Evolutionary conservation across 2,888 invertebrate genomes (phyloP).

Genomic region (Volucella bombylans): DNA sequence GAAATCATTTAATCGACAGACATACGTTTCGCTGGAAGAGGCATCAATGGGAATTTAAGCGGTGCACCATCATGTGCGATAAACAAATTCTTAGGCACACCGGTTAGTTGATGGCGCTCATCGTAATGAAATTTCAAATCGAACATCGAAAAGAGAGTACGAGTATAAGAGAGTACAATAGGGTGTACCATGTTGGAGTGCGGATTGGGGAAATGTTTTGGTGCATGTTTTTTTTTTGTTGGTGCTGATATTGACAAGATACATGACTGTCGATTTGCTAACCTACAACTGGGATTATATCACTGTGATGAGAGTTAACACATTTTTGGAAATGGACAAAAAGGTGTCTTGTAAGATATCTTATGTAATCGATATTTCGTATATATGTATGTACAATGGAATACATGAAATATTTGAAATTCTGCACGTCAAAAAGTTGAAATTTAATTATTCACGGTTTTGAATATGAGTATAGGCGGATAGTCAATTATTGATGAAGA

Average conservation of each 20-base stretch:
- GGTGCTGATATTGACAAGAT: slow-evolving; percentile 18
- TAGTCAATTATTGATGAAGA: too few relatives aligned
- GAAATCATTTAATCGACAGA: slow-evolving; percentile 56
- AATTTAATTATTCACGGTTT: too few relatives aligned
- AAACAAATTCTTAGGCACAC: slow-evolving; percentile 67
- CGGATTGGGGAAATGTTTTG: slow-evolving; percentile 40
- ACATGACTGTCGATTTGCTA: slow-evolving; percentile 17
- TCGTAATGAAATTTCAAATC: slow-evolving; percentile 43
- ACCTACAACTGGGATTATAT: too few relatives aligned
- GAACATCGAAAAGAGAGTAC: slow-evolving; percentile 16
- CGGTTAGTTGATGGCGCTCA: slow-evolving; percentile 52
- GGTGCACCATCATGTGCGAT: slow-evolving; percentile 68
- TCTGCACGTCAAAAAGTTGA: too few relatives aligned
- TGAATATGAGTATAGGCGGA: too few relatives aligned
- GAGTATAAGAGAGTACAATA: not conserved
- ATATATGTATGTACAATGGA: too few relatives aligned
- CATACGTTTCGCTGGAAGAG: slow-evolving; percentile 42
- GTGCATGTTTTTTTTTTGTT: slow-evolving; percentile 25
- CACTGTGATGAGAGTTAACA: not conserved
- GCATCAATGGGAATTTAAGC: slow-evolving; percentile 60
- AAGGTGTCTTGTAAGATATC: too few relatives aligned
- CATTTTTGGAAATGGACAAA: too few relatives aligned
- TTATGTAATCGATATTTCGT: too few relatives aligned
- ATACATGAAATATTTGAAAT: too few relatives aligned
- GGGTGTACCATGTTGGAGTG: not conserved